phyloP scores from a whole-genome alignment of 2,797 vertebrate species.

The Propithecus deckenii region DNA sequence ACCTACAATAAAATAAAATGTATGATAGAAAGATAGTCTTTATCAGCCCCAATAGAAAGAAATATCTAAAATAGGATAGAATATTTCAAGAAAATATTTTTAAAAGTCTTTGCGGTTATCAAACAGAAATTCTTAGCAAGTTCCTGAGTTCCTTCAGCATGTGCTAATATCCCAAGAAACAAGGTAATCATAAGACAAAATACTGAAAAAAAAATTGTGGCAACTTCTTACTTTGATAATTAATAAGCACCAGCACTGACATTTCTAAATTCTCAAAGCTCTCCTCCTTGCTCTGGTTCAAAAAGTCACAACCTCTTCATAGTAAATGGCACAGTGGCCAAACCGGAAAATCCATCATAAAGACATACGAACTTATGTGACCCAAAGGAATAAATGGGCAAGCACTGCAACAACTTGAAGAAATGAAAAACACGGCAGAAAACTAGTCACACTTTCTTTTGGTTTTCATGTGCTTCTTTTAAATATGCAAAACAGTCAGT shows the following conservation, averaged over 20 bases:
- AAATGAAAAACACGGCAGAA: neutral
- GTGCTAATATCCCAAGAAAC: neutral
- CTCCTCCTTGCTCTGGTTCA: slow-evolving; percentile 14
- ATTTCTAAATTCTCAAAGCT: slow-evolving; percentile 37
- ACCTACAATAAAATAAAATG: slow-evolving; percentile 24
- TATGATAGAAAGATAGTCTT: neutral
- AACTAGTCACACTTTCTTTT: neutral
- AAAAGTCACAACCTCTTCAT: slow-evolving; percentile 31
- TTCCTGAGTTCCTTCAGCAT: neutral
- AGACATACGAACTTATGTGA: neutral
- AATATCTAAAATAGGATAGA: neutral
- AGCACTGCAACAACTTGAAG: neutral
- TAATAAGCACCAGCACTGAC: neutral
- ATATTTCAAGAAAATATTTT: neutral
- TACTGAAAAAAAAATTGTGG: neutral
- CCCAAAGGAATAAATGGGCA: neutral
- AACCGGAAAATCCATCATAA: slow-evolving; percentile 1
- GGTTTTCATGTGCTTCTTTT: neutral
- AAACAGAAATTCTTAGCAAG: neutral
- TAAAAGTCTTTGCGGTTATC: neutral
- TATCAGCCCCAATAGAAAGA: neutral
- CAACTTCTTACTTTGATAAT: slow-evolving; percentile 10
- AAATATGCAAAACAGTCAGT: neutral
- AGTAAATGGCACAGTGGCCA: neutral
- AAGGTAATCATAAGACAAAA: slow-evolving; percentile 21